Percentiles rank a stretch among this genome's conserved stretches.
These are phyloP conservation scores for Plecturocebus donacophilus DNA, from an alignment of 2,113 vertebrate species.

Conservation along the genomic window DNA sequence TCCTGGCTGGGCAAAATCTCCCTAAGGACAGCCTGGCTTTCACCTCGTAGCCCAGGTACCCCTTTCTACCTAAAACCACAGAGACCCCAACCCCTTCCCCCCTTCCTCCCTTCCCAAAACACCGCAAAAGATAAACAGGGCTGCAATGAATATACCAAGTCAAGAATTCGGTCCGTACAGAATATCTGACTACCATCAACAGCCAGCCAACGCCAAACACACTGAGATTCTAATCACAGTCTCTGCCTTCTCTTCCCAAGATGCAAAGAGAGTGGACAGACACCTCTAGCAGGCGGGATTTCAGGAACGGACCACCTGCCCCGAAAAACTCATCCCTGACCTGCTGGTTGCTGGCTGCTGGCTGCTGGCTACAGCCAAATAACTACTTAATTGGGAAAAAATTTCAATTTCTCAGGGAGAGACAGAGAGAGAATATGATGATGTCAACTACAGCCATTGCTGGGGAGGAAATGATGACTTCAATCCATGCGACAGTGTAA, in stretches of 20 bases:
- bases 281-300: neutral
- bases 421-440: too few relatives aligned
- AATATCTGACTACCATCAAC: neutral
- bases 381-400: neutral
- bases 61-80: neutral
- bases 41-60: neutral
- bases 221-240: fast-evolving
- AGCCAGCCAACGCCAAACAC: too few relatives aligned
- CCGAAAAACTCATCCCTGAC: neutral
- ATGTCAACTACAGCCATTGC: fast-evolving
- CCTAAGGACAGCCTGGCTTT: neutral
- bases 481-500: fast-evolving
- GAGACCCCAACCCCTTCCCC: neutral
- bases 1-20: neutral
- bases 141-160: neutral
- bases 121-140: neutral
- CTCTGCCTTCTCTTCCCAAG: neutral
- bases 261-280: neutral
- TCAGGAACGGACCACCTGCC: neutral
- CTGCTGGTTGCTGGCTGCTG: neutral
- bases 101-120: too few relatives aligned
- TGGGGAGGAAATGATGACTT: fast-evolving
- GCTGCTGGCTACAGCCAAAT: too few relatives aligned
- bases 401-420: neutral
- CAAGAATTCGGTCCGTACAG: neutral